These are phyloP conservation scores for Scaptomyza graminum DNA, from an alignment of 1,140 invertebrate genomes.

Conservation along the genomic window DNA sequence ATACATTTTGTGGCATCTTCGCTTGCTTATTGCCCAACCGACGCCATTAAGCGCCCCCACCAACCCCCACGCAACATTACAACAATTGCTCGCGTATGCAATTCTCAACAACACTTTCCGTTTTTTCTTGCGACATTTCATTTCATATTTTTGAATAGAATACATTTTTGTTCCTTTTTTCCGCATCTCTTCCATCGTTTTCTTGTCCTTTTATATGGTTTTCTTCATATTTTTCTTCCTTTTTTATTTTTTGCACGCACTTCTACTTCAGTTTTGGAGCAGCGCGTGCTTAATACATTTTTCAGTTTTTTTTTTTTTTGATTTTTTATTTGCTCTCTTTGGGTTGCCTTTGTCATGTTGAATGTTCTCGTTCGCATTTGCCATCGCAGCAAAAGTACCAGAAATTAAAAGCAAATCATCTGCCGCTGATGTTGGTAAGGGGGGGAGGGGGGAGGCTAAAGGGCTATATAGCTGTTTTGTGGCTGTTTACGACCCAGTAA, in stretches of 20 bases:
- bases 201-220: neutral
- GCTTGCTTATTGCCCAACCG: constrained; percentile 49
- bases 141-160: constrained; percentile 79
- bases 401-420: constrained; percentile 79
- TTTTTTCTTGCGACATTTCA: constrained; percentile 60
- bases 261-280: constrained; percentile 43
- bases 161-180: constrained; percentile 51
- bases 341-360: constrained; percentile 38
- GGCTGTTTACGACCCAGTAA: neutral
- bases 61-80: neutral
- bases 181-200: neutral
- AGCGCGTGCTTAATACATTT: constrained; percentile 69
- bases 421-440: constrained; percentile 8
- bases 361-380: constrained; percentile 54
- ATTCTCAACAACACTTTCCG: constrained; percentile 68
- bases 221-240: constrained; percentile 7
- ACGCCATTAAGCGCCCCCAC: constrained; percentile 63
- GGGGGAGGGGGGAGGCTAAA: too few relatives aligned
- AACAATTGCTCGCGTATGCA: constrained; percentile 73
- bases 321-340: constrained; percentile 7
- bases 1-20: constrained; percentile 77
- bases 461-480: constrained; percentile 7
- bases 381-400: constrained; percentile 52
- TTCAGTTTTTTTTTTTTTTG: constrained; percentile 49
- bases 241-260: constrained; percentile 48